A percentile compares a stretch with the other conserved stretches of the same genome.
Evolutionary conservation across 2,113 vertebrate genomes (phyloP).

Genomic region (Tenrec ecaudatus): DNA sequence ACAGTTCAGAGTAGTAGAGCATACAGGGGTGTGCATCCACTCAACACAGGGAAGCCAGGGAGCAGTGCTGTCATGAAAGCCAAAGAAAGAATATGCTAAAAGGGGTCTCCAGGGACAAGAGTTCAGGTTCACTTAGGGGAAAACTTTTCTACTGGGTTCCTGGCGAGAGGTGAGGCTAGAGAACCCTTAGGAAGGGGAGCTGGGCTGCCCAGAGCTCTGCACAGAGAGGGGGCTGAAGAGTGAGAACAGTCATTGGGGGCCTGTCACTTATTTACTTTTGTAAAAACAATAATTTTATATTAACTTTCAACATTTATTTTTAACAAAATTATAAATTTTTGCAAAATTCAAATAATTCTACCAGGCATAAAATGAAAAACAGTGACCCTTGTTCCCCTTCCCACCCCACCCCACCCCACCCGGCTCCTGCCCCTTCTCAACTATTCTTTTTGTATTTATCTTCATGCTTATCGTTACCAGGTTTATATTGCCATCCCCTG

Average conservation of each 20-base stretch:
- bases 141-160: background rate
- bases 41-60: background rate
- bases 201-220: background rate
- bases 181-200: constrained; percentile 9
- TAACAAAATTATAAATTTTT: background rate
- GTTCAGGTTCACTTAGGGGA: background rate
- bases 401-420: no score
- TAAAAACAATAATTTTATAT: constrained; percentile 9
- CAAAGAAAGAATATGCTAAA: background rate
- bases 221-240: background rate
- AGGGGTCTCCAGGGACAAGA: background rate
- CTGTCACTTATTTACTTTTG: background rate
- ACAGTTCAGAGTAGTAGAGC: no score
- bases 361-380: background rate
- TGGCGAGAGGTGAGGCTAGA: accelerated
- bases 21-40: background rate
- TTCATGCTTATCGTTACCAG: background rate
- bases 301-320: background rate
- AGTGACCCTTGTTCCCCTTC: accelerated
- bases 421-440: background rate
- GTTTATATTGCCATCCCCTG: background rate
- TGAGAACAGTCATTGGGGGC: background rate
- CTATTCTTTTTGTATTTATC: background rate
- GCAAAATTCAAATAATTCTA: background rate
- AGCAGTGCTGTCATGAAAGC: no score